These are phyloP conservation scores for Ectemnius lituratus DNA, from an alignment of 2,888 invertebrate species.

Conservation along the genomic window DNA sequence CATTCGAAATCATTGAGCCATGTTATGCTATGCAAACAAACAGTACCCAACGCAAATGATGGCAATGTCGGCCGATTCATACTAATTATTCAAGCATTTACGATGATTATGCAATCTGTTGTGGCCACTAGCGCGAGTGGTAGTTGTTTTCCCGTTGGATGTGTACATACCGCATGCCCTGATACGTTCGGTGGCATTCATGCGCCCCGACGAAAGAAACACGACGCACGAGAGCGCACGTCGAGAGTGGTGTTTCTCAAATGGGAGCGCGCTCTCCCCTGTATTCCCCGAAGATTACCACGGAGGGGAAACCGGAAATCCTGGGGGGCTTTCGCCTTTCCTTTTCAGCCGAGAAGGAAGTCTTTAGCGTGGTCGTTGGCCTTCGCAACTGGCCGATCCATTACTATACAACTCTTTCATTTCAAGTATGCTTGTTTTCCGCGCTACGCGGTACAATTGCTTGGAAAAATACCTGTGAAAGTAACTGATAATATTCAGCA, in stretches of 20 bases:
- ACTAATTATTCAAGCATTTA: conserved; percentile 19
- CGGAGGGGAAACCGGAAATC: conserved; percentile 28
- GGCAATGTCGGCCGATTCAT: not conserved
- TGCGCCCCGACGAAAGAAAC: conserved; percentile 6
- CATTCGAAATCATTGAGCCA: no score
- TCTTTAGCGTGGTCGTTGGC: not conserved
- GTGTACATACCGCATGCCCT: conserved; percentile 6
- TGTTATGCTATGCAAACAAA: no score
- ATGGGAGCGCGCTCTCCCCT: conserved; percentile 9
- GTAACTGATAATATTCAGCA: no score
- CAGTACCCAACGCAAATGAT: no score
- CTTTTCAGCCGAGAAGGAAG: not conserved
- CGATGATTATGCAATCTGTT: conserved; percentile 33
- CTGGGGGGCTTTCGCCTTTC: not conserved
- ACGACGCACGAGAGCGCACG: not conserved
- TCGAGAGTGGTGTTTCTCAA: not conserved
- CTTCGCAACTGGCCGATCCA: not conserved
- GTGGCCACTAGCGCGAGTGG: conserved; percentile 6
- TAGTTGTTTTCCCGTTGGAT: conserved; percentile 17
- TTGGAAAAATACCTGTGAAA: no score
- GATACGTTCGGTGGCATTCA: conserved; percentile 12
- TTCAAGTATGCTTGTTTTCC: no score
- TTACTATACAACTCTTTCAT: no score
- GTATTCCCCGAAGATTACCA: conserved; percentile 9
- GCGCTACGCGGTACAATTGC: no score